phyloP scores from a whole-genome alignment of 2,113 vertebrate genomes.

The Oryzias woworae region DNA sequence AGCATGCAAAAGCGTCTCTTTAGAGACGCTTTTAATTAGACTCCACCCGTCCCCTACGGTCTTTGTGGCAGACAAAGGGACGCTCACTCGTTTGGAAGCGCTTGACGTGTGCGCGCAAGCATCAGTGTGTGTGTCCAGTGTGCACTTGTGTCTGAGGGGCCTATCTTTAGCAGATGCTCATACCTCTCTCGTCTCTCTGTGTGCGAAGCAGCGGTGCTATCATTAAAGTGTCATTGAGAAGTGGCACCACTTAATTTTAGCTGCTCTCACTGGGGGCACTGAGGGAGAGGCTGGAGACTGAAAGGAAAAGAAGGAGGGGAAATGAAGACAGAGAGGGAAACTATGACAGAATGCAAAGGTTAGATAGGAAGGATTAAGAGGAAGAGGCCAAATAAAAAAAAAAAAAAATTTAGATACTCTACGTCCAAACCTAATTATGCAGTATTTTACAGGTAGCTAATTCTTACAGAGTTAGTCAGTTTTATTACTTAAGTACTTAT shows the following conservation, averaged over 20 bases:
- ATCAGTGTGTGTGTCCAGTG: constrained; percentile 42
- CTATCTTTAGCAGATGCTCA: constrained; percentile 92
- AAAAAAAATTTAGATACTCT: too few species aligned
- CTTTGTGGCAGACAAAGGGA: constrained; percentile 80
- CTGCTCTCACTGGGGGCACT: constrained; percentile 87
- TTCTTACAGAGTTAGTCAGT: too few species aligned
- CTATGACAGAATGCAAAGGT: constrained; percentile 42
- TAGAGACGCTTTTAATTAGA: constrained; percentile 82
- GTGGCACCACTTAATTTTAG: constrained; percentile 98
- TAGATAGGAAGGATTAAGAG: constrained; percentile 58
- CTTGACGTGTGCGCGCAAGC: background rate
- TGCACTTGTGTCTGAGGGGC: constrained; percentile 71
- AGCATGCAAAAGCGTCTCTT: constrained; percentile 67
- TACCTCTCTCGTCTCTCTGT: constrained; percentile 88
- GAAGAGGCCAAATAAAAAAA: constrained; percentile 71
- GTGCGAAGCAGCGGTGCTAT: constrained; percentile 87
- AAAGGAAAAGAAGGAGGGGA: constrained; percentile 28
- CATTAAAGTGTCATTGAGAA: constrained; percentile 99
- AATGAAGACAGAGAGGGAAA: constrained; percentile 37
- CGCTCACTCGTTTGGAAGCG: constrained; percentile 76
- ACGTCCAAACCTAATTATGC: too few species aligned
- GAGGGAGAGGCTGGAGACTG: constrained; percentile 63
- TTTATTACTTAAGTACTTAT: too few species aligned
- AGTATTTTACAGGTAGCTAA: too few species aligned
- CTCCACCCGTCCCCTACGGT: constrained; percentile 75